A percentile compares a stretch with the other conserved stretches of the same genome.
phyloP scores from a whole-genome alignment of 2,797 vertebrate species.

The Xiphophorus birchmanni region DNA sequence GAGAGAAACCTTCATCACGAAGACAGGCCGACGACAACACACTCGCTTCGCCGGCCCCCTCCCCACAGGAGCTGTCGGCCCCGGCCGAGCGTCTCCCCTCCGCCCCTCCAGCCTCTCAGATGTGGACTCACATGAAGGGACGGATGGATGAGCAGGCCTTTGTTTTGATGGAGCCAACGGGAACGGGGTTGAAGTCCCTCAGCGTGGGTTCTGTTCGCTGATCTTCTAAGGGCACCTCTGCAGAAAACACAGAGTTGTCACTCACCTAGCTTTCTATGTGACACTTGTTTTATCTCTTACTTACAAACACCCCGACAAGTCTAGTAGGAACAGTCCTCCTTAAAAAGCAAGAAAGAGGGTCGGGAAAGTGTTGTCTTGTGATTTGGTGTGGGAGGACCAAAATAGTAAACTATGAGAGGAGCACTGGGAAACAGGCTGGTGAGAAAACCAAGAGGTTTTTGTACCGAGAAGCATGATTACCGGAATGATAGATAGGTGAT shows the following conservation, averaged over 20 bases:
- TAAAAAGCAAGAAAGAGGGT: background rate
- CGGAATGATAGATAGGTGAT: background rate
- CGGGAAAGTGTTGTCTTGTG: background rate
- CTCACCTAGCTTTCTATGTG: slow-evolving; percentile 11
- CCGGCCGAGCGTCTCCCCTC: slow-evolving; percentile 4
- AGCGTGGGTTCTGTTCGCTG: slow-evolving; percentile 43
- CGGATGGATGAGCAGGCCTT: slow-evolving; percentile 64
- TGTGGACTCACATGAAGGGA: slow-evolving; percentile 65
- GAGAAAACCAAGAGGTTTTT: background rate
- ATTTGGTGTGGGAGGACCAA: background rate
- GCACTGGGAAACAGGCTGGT: background rate
- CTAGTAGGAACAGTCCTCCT: background rate
- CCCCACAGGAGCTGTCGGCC: slow-evolving; percentile 10
- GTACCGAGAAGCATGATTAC: background rate
- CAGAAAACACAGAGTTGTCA: slow-evolving; percentile 41
- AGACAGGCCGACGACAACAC: slow-evolving; percentile 46
- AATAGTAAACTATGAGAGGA: background rate
- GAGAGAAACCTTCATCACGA: slow-evolving; percentile 17
- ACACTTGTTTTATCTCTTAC: slow-evolving; percentile 34
- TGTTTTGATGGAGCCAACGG: slow-evolving; percentile 63
- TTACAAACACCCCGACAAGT: background rate
- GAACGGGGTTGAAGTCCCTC: slow-evolving; percentile 48
- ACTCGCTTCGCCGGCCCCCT: slow-evolving; percentile 1
- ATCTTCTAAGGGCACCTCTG: slow-evolving; percentile 32
- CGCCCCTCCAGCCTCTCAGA: slow-evolving; percentile 46